These are phyloP conservation scores for Oscheius sp. DNA, from an alignment of 2,888 invertebrate genomes.

Conservation along the genomic window DNA sequence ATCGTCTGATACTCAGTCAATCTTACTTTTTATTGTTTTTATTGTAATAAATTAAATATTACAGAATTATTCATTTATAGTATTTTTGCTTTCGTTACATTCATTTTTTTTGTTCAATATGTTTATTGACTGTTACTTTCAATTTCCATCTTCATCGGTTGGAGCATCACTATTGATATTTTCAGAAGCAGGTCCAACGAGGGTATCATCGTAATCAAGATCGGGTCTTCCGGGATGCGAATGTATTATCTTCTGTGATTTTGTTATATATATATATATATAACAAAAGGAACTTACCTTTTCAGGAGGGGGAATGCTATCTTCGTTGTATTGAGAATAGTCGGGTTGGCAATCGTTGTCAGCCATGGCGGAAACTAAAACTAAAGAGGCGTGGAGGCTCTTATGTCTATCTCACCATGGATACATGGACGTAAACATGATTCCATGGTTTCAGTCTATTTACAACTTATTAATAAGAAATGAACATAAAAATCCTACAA, in stretches of 20 bases:
- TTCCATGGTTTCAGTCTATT: too few relatives aligned
- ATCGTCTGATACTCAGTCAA: too few relatives aligned
- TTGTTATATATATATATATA: neutral
- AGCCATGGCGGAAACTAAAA: neutral
- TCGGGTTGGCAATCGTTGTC: constrained; percentile 28
- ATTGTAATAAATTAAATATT: too few relatives aligned
- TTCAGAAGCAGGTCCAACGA: constrained; percentile 59
- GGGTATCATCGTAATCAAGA: constrained; percentile 62
- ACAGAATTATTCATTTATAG: too few relatives aligned
- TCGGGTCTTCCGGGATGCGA: constrained; percentile 59
- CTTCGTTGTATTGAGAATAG: constrained; percentile 57
- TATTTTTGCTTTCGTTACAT: neutral
- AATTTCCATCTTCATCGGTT: neutral
- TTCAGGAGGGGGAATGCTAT: constrained; percentile 55
- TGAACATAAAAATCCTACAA: too few relatives aligned
- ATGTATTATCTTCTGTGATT: constrained; percentile 49
- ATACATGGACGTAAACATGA: too few relatives aligned
- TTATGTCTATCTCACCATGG: neutral
- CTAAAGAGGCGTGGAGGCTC: neutral
- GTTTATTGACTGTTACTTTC: too few relatives aligned
- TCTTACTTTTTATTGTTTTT: too few relatives aligned
- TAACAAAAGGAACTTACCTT: constrained; percentile 38
- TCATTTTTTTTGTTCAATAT: too few relatives aligned
- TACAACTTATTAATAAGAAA: too few relatives aligned
- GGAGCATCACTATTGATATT: neutral